phyloP scores from a whole-genome alignment of 2,113 vertebrate genomes.

The Sapayoa aenigma region DNA sequence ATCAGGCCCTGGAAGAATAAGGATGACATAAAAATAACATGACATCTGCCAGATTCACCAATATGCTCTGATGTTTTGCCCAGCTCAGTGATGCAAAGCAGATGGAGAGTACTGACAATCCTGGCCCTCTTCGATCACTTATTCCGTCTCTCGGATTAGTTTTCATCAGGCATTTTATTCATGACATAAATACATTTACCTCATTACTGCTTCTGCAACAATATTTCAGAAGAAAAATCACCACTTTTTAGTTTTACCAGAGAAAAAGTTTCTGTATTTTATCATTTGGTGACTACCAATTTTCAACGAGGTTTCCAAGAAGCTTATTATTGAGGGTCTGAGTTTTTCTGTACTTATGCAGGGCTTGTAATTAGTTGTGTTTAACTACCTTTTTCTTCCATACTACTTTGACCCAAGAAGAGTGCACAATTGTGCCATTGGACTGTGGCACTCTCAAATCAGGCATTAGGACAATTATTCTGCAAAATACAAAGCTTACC shows the following conservation, averaged over 20 bases:
- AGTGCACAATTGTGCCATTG: background rate
- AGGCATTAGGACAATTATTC: background rate
- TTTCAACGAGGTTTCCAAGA: background rate
- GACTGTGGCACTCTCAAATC: background rate
- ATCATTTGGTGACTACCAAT: background rate
- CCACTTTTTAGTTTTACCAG: background rate
- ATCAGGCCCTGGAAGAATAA: conserved; percentile 53
- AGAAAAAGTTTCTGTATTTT: background rate
- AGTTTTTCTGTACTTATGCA: background rate
- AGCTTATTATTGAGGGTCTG: background rate
- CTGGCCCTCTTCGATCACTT: conserved; percentile 50
- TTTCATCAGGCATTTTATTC: conserved; percentile 52
- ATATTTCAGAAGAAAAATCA: background rate
- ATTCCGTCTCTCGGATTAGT: background rate
- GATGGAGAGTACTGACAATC: conserved; percentile 50
- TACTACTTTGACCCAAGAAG: background rate
- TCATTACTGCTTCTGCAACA: conserved; percentile 11
- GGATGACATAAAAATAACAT: conserved; percentile 69
- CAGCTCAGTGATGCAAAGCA: conserved; percentile 59
- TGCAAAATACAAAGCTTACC: background rate
- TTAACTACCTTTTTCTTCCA: background rate
- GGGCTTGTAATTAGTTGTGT: background rate
- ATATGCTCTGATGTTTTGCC: conserved; percentile 68
- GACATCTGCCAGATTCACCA: conserved; percentile 63
- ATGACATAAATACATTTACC: conserved; percentile 51